phyloP scores from a whole-genome alignment of 2,113 vertebrate species.

The Paratilapia polleni region DNA sequence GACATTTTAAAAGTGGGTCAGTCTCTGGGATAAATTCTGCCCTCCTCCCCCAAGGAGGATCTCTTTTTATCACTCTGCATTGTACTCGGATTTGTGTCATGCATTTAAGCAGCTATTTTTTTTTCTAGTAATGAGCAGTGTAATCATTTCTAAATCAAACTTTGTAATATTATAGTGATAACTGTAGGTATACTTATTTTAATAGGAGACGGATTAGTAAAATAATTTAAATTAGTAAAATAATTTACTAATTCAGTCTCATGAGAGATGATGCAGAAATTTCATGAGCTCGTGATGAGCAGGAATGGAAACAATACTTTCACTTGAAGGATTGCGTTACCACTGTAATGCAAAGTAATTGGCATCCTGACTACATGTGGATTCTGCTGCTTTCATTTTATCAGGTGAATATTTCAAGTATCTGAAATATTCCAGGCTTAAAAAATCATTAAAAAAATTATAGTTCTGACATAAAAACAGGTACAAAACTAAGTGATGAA shows the following conservation, averaged over 20 bases:
- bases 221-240: not conserved
- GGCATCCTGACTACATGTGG: not conserved
- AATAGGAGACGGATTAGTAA: not conserved
- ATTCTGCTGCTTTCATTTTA: not conserved
- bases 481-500: not conserved
- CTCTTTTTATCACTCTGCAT: conserved; percentile 50
- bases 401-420: not conserved
- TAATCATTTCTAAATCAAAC: not conserved
- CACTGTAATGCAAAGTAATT: not conserved
- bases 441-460: not conserved
- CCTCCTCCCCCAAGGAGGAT: conserved; percentile 61
- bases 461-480: not conserved
- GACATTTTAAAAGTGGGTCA: conserved; percentile 64
- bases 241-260: not conserved
- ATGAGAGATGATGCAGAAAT: not conserved
- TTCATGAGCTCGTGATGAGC: not conserved
- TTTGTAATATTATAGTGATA: not conserved
- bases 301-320: not conserved
- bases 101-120: not conserved
- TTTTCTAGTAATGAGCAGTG: not conserved
- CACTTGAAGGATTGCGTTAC: not conserved
- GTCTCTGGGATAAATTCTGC: conserved; percentile 39
- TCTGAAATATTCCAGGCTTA: not conserved
- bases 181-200: not conserved
- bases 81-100: conserved; percentile 46